A percentile compares a stretch with the other conserved stretches of the same genome.
Evolutionary conservation across 2,888 invertebrate species (phyloP).

Genomic region (Phortica okadai): DNA sequence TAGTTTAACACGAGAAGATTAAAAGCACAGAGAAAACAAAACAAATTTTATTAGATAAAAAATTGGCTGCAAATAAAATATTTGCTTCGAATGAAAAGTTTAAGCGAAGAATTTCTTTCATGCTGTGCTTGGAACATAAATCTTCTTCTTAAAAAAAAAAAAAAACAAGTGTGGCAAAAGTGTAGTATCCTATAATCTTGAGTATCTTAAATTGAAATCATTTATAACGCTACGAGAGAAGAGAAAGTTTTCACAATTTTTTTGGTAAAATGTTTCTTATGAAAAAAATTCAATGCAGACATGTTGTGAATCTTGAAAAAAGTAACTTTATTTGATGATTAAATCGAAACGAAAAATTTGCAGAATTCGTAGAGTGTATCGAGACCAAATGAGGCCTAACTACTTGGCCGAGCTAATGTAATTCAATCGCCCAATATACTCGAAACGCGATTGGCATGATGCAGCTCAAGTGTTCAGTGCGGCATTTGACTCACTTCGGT

Average conservation of each 20-base stretch:
- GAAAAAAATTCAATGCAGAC: too few relatives aligned
- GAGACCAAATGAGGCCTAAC: not conserved
- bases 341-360: not conserved
- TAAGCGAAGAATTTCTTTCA: too few relatives aligned
- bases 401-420: not conserved
- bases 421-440: not conserved
- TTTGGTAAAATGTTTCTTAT: too few relatives aligned
- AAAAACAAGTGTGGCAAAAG: too few relatives aligned
- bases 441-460: not conserved
- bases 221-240: too few relatives aligned
- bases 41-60: not conserved
- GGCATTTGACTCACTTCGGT: constrained; percentile 23
- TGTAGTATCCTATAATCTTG: too few relatives aligned
- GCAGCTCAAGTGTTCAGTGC: constrained; percentile 9
- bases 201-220: too few relatives aligned
- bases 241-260: too few relatives aligned
- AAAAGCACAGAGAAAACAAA: not conserved
- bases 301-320: too few relatives aligned
- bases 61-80: too few relatives aligned
- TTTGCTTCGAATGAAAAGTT: too few relatives aligned
- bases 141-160: not conserved
- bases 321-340: not conserved
- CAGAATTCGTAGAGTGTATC: not conserved
- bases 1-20: not conserved
- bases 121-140: too few relatives aligned